Conservation (phyloP, 2,888 invertebrate species). For the Napeogenes inachia region DNA sequence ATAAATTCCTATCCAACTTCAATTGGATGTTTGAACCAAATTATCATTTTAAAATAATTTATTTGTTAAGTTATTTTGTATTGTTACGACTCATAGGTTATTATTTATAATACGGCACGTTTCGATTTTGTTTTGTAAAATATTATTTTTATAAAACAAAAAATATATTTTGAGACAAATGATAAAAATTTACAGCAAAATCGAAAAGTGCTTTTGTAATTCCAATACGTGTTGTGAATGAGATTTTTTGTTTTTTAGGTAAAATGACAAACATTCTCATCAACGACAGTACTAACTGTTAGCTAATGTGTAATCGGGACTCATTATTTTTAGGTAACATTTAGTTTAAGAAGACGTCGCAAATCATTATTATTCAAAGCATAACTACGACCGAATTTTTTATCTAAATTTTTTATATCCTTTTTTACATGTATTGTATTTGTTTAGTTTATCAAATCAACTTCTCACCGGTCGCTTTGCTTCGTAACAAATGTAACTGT, state of each 20-base stretch:
- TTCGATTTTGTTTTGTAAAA: not conserved
- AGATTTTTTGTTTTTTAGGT: conserved; percentile 6
- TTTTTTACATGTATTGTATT: not conserved
- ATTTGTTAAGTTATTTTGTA: conserved; percentile 29
- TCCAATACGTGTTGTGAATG: conserved; percentile 5
- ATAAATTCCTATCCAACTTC: conserved; percentile 46
- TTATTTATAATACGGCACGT: conserved; percentile 11
- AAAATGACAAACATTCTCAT: not conserved
- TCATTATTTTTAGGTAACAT: conserved; percentile 27
- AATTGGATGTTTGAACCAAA: conserved; percentile 72
- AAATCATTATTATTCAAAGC: conserved; percentile 11
- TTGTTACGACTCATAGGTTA: conserved; percentile 34
- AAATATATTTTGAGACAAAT: conserved; percentile 8
- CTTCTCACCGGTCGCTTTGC: conserved; percentile 13
- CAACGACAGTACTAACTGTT: conserved; percentile 17
- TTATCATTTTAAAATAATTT: conserved; percentile 36
- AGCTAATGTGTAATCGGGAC: conserved; percentile 25
- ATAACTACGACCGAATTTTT: conserved; percentile 11
- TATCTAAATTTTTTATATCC: not conserved
- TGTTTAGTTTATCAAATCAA: not conserved
- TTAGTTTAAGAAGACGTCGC: conserved; percentile 12
- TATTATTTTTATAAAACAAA: not conserved
- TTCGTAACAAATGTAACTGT: conserved; percentile 28
- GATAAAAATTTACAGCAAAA: no score
- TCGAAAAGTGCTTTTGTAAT: no score